Evolutionary conservation across 2,888 invertebrate species (phyloP).

Genomic region (Cosmia pyralina): DNA sequence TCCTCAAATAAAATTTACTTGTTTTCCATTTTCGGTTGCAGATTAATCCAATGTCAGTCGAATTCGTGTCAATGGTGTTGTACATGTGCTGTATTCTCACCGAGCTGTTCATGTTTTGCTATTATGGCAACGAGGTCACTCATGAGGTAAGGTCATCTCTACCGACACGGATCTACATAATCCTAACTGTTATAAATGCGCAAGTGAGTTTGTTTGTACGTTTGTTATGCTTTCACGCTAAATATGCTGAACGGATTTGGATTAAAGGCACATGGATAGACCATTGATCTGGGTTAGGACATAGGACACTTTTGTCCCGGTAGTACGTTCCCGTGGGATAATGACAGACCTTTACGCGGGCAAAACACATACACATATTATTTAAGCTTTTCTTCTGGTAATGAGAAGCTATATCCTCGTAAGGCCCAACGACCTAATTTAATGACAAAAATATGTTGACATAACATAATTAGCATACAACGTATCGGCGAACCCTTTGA

Average conservation of each 20-base stretch:
- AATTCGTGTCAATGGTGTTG: conserved; percentile 76
- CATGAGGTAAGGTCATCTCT: conserved; percentile 30
- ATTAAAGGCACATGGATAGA: too few relatives aligned
- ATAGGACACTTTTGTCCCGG: too few relatives aligned
- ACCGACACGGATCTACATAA: background rate
- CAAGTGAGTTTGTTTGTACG: too few relatives aligned
- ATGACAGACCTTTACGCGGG: too few relatives aligned
- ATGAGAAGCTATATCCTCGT: too few relatives aligned
- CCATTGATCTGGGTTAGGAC: too few relatives aligned
- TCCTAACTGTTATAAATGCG: too few relatives aligned
- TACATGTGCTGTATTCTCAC: conserved; percentile 77
- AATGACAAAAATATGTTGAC: too few relatives aligned
- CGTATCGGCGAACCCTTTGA: background rate
- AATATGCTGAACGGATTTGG: too few relatives aligned
- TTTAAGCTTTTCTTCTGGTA: background rate
- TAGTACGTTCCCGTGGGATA: too few relatives aligned
- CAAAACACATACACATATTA: background rate
- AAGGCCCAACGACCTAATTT: too few relatives aligned
- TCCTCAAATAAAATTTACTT: background rate
- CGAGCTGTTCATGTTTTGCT: conserved; percentile 77
- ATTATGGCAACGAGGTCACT: conserved; percentile 77
- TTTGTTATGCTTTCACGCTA: too few relatives aligned
- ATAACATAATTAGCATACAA: background rate
- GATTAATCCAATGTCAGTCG: conserved; percentile 72
- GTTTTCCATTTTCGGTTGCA: conserved; percentile 25